Percentiles rank a stretch among this genome's conserved stretches.
Evolutionary conservation across 2,888 invertebrate species (phyloP).

Genomic region (Mystacides longicornis): DNA sequence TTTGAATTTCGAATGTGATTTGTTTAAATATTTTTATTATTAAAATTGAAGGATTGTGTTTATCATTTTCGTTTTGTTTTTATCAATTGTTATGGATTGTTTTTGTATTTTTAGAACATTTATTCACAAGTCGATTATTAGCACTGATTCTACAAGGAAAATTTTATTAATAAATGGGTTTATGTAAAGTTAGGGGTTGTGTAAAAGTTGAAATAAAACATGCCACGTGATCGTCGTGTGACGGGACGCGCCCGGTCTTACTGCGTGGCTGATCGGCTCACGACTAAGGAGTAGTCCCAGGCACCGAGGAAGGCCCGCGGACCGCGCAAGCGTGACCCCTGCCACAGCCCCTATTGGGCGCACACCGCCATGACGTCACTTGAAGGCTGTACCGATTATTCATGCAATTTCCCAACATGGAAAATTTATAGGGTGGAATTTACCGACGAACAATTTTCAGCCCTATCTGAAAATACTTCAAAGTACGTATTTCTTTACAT

Average conservation of each 20-base stretch:
- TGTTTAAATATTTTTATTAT: too few species aligned
- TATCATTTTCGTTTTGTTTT: neutral
- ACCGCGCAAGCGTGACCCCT: constrained; percentile 35
- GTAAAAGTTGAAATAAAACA: constrained; percentile 1
- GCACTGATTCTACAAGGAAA: neutral
- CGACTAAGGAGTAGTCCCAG: constrained; percentile 33
- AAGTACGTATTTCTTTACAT: too few species aligned
- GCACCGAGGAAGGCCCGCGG: constrained; percentile 21
- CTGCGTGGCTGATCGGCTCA: constrained; percentile 44
- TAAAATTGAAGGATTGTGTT: too few species aligned
- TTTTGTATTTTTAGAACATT: too few species aligned
- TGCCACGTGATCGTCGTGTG: constrained; percentile 14
- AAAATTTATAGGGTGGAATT: neutral
- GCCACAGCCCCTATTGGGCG: constrained; percentile 39
- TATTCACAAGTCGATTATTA: too few species aligned
- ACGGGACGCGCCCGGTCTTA: constrained; percentile 26
- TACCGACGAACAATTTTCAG: neutral
- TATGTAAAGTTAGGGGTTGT: neutral
- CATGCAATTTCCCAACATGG: neutral
- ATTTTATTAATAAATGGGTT: neutral
- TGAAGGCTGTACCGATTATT: constrained; percentile 4
- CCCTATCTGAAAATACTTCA: neutral
- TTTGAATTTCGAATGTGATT: too few species aligned
- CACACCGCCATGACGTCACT: constrained; percentile 39
- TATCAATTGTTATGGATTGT: too few species aligned